These are phyloP conservation scores for Lutraria lutraria DNA, from an alignment of 2,888 invertebrate genomes.

Conservation along the genomic window DNA sequence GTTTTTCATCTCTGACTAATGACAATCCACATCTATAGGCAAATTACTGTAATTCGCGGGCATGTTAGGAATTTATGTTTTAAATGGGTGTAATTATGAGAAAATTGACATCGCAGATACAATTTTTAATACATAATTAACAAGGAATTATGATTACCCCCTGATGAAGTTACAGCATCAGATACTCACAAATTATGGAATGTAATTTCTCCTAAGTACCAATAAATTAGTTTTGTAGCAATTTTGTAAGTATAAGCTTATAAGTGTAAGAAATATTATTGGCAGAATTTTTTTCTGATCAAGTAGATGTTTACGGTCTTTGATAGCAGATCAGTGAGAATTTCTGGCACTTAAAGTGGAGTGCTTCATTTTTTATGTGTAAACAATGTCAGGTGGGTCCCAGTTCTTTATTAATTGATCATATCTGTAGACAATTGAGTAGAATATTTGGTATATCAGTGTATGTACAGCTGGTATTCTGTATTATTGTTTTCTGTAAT, in stretches of 20 bases:
- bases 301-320: neutral
- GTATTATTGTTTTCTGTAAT: conserved; percentile 13
- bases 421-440: neutral
- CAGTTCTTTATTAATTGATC: neutral
- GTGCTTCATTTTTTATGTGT: neutral
- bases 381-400: conserved; percentile 3
- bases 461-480: neutral
- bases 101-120: neutral
- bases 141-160: conserved; percentile 7
- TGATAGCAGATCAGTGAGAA: neutral
- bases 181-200: neutral
- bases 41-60: neutral
- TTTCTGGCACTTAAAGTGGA: neutral
- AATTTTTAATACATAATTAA: neutral
- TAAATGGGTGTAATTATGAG: neutral
- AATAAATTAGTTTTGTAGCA: neutral
- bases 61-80: neutral
- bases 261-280: neutral
- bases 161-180: neutral
- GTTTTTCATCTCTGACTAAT: neutral
- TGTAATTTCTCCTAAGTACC: neutral
- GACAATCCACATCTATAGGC: neutral
- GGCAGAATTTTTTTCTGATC: neutral
- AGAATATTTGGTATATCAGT: conserved; percentile 10
- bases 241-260: no score